Percentiles rank a stretch among this genome's conserved stretches.
Conservation (phyloP, 1,140 invertebrate genomes). For the Zophobas atratus region DNA sequence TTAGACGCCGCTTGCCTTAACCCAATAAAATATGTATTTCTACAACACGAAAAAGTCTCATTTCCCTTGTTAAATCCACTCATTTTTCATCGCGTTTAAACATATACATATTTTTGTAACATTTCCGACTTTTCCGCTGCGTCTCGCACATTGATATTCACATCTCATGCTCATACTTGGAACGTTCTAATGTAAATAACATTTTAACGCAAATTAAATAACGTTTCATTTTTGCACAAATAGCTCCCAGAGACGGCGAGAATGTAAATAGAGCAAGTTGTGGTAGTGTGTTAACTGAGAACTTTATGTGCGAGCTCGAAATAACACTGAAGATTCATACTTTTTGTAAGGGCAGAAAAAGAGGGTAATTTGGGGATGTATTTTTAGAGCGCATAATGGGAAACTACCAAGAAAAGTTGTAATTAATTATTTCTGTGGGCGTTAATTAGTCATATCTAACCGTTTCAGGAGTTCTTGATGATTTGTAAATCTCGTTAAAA, state of each 20-base stretch:
- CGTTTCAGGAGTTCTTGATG: too few relatives aligned
- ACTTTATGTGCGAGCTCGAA: too few relatives aligned
- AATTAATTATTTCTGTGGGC: too few relatives aligned
- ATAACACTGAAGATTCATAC: too few relatives aligned
- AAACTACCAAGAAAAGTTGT: too few relatives aligned
- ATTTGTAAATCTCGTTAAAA: too few relatives aligned
- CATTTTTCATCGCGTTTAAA: not conserved
- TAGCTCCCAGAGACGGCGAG: slow-evolving; percentile 8
- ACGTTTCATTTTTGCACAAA: slow-evolving; percentile 36
- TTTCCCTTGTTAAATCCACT: not conserved
- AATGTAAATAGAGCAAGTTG: slow-evolving; percentile 7
- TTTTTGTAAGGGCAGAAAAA: too few relatives aligned
- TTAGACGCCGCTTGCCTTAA: not conserved
- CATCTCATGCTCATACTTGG: not conserved
- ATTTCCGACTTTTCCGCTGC: not conserved
- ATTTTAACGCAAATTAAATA: slow-evolving; percentile 39
- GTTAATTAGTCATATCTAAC: too few relatives aligned
- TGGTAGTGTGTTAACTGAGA: too few relatives aligned
- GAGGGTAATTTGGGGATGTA: too few relatives aligned
- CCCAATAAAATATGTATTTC: not conserved
- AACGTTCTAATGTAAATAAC: slow-evolving; percentile 8
- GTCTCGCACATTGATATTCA: not conserved
- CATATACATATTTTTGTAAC: not conserved
- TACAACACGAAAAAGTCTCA: not conserved
- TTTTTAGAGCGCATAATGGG: too few relatives aligned